A percentile compares a stretch with the other conserved stretches of the same genome.
Evolutionary conservation across 2,113 vertebrate genomes (phyloP).

Genomic region (Microtus richardsoni): DNA sequence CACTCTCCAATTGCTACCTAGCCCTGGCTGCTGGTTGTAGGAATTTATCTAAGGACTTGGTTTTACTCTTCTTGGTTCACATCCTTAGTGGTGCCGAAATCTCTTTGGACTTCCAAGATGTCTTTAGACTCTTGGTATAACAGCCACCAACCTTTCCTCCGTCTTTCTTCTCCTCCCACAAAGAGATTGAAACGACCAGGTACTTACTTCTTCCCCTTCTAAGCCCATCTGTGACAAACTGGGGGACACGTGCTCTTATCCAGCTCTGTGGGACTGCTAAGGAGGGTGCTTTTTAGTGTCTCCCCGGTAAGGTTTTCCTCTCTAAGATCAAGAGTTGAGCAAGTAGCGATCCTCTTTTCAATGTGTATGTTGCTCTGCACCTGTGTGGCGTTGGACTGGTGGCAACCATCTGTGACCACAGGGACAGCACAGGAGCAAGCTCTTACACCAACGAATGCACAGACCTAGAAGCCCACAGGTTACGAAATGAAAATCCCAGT

Average conservation of each 20-base stretch:
- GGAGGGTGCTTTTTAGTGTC: not conserved
- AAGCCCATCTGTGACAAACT: not conserved
- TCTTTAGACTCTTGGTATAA: not conserved
- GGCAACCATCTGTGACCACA: not conserved
- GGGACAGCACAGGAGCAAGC: not conserved
- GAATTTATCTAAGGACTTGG: not conserved
- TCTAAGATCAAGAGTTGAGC: not conserved
- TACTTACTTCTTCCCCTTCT: not conserved
- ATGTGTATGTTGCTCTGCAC: not conserved
- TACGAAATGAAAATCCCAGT: not conserved
- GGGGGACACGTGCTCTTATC: not conserved
- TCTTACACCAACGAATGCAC: not conserved
- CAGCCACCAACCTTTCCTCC: not conserved
- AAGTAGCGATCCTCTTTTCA: not conserved
- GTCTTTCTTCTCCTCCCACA: not conserved
- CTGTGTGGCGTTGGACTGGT: not conserved
- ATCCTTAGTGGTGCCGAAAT: too few relatives aligned
- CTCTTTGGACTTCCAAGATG: not conserved
- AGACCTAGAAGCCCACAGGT: not conserved
- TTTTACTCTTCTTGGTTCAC: not conserved
- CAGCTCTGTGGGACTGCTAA: not conserved
- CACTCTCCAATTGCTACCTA: not conserved
- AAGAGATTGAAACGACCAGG: not conserved
- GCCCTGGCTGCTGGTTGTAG: not conserved
- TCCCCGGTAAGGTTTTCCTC: not conserved